Evolutionary conservation across 2,113 vertebrate genomes (phyloP).

Genomic region (Gopherus evgoodei): DNA sequence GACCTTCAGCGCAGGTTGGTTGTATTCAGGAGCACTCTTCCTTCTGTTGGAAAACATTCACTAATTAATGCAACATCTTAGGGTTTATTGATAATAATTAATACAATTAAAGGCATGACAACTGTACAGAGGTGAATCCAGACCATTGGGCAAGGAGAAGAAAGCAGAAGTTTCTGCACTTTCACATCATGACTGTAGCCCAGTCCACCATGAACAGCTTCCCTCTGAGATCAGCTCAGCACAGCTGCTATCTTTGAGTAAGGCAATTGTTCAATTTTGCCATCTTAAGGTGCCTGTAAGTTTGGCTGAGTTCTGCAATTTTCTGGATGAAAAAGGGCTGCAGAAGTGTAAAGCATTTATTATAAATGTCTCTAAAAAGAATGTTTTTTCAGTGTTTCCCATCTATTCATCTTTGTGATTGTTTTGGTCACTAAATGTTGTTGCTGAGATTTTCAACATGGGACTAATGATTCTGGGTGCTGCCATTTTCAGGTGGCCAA

Average conservation of each 20-base stretch:
- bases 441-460: background rate
- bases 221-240: background rate
- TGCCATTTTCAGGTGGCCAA: background rate
- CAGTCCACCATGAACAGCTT: background rate
- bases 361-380: background rate
- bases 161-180: background rate
- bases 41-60: background rate
- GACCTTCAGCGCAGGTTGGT: slow-evolving; percentile 43
- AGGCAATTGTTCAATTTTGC: background rate
- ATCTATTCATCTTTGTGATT: background rate
- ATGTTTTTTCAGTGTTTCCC: background rate
- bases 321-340: background rate
- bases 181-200: no score
- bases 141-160: background rate
- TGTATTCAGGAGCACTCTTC: background rate
- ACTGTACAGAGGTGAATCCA: background rate
- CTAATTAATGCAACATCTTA: background rate
- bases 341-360: background rate
- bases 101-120: background rate
- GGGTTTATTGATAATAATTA: background rate
- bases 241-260: background rate
- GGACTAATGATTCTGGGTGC: background rate
- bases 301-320: background rate
- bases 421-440: background rate
- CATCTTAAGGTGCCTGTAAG: background rate